These are phyloP conservation scores for Drosophila hydei DNA, from an alignment of 1,140 invertebrate genomes.

Conservation along the genomic window DNA sequence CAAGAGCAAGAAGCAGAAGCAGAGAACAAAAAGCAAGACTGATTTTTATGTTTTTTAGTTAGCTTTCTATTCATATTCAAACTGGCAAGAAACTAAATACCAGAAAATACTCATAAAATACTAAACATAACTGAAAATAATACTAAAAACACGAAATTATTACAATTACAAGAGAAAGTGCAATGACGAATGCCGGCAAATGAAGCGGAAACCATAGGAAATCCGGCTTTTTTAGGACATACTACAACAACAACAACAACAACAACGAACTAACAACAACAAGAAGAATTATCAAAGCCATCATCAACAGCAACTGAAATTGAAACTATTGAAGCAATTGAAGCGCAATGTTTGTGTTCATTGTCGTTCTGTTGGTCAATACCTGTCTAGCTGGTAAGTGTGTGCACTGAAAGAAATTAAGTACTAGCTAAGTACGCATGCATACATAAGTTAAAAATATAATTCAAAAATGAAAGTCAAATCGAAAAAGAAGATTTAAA, in stretches of 20 bases:
- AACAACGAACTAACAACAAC: slow-evolving; percentile 2
- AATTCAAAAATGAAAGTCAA: no score
- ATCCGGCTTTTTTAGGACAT: slow-evolving; percentile 32
- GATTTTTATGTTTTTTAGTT: slow-evolving; percentile 81
- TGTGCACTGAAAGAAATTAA: not conserved
- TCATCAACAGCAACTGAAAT: slow-evolving; percentile 21
- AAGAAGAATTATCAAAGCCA: slow-evolving; percentile 2
- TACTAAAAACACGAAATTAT: slow-evolving; percentile 8
- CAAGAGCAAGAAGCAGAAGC: slow-evolving; percentile 13
- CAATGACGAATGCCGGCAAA: slow-evolving; percentile 26
- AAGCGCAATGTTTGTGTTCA: slow-evolving; percentile 76
- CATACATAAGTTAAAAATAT: no score
- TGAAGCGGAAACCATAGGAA: slow-evolving; percentile 55
- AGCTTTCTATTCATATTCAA: slow-evolving; percentile 51
- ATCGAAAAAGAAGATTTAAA: no score
- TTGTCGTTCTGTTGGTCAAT: slow-evolving; percentile 78
- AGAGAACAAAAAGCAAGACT: slow-evolving; percentile 69
- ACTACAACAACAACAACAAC: slow-evolving; percentile 35
- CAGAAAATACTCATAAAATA: slow-evolving; percentile 15
- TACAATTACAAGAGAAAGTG: slow-evolving; percentile 1
- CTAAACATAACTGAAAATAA: not conserved
- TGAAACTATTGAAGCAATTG: slow-evolving; percentile 47
- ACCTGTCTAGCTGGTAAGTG: slow-evolving; percentile 82
- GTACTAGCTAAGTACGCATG: no score
- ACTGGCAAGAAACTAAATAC: slow-evolving; percentile 11